Conservation (phyloP, 2,888 invertebrate genomes). For the Cephus nigrinus region DNA sequence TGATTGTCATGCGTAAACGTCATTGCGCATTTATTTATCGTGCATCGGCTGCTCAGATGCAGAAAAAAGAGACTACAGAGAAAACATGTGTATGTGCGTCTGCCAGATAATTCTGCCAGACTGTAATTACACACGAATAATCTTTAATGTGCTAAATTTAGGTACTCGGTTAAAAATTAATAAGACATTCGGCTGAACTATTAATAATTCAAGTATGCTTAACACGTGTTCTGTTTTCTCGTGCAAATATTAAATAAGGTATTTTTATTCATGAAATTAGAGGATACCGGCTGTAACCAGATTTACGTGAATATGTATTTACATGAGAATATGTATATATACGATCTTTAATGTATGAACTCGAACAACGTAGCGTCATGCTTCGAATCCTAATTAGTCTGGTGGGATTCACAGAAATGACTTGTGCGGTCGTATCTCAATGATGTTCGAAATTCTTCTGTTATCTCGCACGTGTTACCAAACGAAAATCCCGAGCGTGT, state of each 20-base stretch:
- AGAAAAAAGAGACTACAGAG: too few species aligned
- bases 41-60: too few species aligned
- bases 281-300: background rate
- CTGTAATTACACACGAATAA: background rate
- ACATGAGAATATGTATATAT: background rate
- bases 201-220: background rate
- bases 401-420: background rate
- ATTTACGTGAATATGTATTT: background rate
- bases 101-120: background rate
- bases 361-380: background rate
- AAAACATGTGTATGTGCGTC: background rate
- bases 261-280: background rate
- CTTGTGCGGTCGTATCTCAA: background rate
- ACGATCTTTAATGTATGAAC: background rate
- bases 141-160: background rate
- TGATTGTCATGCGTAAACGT: too few species aligned
- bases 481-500: background rate
- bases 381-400: background rate
- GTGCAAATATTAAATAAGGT: background rate
- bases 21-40: too few species aligned
- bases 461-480: background rate
- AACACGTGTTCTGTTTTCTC: background rate
- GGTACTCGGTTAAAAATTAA: background rate
- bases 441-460: background rate
- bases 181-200: background rate